phyloP scores from a whole-genome alignment of 2,113 vertebrate species.

The Acinonyx jubatus region DNA sequence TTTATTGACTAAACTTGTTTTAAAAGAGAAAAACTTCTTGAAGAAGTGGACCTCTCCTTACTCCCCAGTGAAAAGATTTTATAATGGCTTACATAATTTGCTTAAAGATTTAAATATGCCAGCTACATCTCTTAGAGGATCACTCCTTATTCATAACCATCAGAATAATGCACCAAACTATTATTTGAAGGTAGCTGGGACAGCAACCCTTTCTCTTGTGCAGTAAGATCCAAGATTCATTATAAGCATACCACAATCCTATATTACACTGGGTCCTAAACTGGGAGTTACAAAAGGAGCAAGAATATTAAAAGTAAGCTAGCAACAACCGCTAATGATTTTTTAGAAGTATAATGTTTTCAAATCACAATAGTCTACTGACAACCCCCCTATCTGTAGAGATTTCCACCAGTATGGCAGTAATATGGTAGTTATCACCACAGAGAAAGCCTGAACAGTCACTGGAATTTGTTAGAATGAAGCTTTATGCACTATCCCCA shows the following conservation, averaged over 20 bases:
- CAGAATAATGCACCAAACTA: neutral
- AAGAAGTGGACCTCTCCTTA: neutral
- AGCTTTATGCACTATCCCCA: neutral
- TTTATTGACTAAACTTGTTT: neutral
- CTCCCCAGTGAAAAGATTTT: neutral
- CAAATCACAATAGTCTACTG: neutral
- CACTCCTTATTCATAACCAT: neutral
- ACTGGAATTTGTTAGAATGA: neutral
- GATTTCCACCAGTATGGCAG: conserved; percentile 27
- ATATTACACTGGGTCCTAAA: neutral
- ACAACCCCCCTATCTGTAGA: neutral
- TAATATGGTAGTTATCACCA: neutral
- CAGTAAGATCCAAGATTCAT: neutral
- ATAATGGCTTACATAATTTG: neutral
- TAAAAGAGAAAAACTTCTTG: neutral
- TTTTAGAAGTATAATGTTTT: conserved; percentile 41
- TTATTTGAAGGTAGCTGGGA: neutral
- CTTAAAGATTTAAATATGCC: neutral
- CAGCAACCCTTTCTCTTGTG: neutral
- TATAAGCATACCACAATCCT: neutral
- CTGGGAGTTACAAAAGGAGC: conserved; percentile 7
- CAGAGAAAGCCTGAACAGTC: neutral
- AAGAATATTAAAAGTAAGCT: conserved; percentile 36
- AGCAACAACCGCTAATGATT: conserved; percentile 22
- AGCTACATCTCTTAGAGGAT: neutral